phyloP scores from a whole-genome alignment of 2,113 vertebrate genomes.

The Toxostoma redivivum region DNA sequence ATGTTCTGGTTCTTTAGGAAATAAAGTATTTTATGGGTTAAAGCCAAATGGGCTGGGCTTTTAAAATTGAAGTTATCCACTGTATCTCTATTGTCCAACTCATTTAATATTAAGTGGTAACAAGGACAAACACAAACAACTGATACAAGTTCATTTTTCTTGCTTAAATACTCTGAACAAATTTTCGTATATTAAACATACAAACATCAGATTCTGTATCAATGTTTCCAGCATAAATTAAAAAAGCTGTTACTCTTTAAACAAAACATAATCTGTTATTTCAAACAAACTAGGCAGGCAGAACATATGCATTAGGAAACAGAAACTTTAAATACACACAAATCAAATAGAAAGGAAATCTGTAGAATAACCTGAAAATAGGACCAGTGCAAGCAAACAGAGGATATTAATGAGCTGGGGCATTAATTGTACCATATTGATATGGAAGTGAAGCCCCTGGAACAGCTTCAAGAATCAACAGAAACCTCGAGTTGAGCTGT shows the following conservation, averaged over 20 bases:
- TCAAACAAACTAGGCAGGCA: not conserved
- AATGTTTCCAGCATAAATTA: not conserved
- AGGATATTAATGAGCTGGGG: not conserved
- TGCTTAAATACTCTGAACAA: not conserved
- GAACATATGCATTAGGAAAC: conserved; percentile 1
- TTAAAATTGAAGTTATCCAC: not conserved
- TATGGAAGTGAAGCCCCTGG: not conserved
- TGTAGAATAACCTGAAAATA: not conserved
- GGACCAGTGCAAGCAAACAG: not conserved
- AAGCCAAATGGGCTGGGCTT: not conserved
- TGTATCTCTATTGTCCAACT: not conserved
- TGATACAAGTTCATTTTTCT: not conserved
- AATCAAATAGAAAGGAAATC: not conserved
- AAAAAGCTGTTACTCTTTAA: not conserved
- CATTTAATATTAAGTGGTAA: not conserved
- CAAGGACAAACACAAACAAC: conserved; percentile 9
- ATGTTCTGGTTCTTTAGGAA: not conserved
- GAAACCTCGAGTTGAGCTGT: not conserved
- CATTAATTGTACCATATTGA: not conserved
- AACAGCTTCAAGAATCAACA: not conserved
- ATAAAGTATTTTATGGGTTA: not conserved
- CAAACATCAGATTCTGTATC: not conserved
- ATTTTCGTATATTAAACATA: not conserved
- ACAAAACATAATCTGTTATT: not conserved
- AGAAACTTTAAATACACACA: not conserved